Percentiles rank a stretch among this genome's conserved stretches.
Evolutionary conservation across 1,140 invertebrate genomes (phyloP).

Genomic region (Pemphigus obesinymphae): DNA sequence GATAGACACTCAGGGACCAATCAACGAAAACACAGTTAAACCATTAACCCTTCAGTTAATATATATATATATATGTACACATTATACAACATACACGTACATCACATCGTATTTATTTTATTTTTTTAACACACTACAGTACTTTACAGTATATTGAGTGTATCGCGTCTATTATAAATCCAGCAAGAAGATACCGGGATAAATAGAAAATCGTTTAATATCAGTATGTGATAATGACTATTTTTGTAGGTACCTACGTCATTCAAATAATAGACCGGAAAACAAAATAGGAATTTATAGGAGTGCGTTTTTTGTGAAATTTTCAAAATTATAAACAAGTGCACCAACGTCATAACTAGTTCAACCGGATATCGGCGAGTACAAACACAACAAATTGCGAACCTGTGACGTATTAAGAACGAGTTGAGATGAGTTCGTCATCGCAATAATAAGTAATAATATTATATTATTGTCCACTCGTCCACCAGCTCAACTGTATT

Average conservation of each 20-base stretch:
- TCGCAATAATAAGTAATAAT: neutral
- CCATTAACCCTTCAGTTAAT: neutral
- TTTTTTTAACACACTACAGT: neutral
- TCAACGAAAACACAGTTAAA: slow-evolving; percentile 1
- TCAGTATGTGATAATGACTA: too few species aligned
- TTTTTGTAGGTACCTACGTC: neutral
- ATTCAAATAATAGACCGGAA: too few species aligned
- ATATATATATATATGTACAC: neutral
- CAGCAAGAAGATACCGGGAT: neutral
- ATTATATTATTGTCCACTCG: neutral
- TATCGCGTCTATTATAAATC: neutral
- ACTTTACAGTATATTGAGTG: neutral
- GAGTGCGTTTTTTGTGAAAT: neutral
- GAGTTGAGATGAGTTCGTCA: neutral
- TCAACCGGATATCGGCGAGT: neutral
- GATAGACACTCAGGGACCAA: neutral
- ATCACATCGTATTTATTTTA: neutral
- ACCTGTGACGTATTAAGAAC: neutral
- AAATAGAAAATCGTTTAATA: neutral
- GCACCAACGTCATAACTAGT: neutral
- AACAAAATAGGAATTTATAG: too few species aligned
- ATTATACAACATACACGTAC: neutral
- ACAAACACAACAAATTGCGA: neutral
- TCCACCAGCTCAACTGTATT: too few species aligned
- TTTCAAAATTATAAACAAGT: neutral